Base-by-base conservation (phyloP, 2,797 vertebrate species). In the Diplodus puntazzo region DNA sequence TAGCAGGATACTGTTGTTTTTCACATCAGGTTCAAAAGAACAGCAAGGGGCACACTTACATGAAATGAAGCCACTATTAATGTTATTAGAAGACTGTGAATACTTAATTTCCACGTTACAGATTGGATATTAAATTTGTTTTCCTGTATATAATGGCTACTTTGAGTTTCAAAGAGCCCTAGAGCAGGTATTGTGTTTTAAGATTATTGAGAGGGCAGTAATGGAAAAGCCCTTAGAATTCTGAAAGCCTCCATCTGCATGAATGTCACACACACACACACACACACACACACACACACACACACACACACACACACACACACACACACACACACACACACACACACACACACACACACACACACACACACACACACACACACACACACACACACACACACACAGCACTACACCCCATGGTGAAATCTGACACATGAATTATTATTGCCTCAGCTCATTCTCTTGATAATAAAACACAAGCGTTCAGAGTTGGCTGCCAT, bases 391-490 rank as follows among this genome's bases (percentile, higher is more conserved):
- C 6, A 60, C 50, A 49, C 4, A 57, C 50, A 52, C 4, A 57
- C 8, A 57, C 25, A 58, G 21, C 39, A 8, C 27, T 68, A 45
- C n/a, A 53, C 10, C 34, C 23, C 54, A 27, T 61, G 39, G 11
- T 69, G 23, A 63, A 61, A 64, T 55, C 21, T 53, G 49, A 69
- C 18, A 30, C 49, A 77, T 57, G 34, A 62, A 72, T 72, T 70
- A 55, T 79, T 74, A 70, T 52, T 61, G 43, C 57, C 54, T 73
- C 52, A 53, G 25, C 53, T 82, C 53, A 42, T 54, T 80, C 49
- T 39, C 50, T 34, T 75, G 46, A 69, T 55, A 73, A 75, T 81
- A 76, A 72, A 84, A 72, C 62, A 50, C 25, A 12, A 30, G 20
- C 9, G 20, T 63, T 79, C 48, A 68, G 48, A 67, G 42, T 75